Conservation (phyloP, 2,113 vertebrate species). For the Cygnus atratus region DNA sequence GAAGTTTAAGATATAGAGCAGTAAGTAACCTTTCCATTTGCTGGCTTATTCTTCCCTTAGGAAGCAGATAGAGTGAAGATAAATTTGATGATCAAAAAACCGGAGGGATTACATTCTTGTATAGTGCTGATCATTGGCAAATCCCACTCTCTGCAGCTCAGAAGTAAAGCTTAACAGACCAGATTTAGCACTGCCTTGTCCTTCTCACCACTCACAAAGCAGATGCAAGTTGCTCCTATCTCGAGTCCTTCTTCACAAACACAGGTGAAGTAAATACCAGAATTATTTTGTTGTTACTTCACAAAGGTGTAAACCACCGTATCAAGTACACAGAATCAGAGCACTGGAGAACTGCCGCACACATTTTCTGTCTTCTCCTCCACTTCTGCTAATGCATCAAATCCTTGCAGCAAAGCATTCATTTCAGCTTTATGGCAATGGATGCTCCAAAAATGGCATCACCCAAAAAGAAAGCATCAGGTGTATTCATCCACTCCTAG, state of each 20-base stretch:
- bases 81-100: constrained; percentile 55
- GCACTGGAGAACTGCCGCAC: background rate
- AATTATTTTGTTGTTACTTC: background rate
- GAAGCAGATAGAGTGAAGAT: constrained; percentile 36
- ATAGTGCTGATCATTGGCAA: constrained; percentile 38
- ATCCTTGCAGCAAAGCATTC: background rate
- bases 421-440: background rate
- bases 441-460: background rate
- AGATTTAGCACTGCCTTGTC: constrained; percentile 60
- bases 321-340: background rate
- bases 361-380: background rate
- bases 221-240: background rate
- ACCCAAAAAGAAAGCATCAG: background rate
- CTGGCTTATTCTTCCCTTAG: constrained; percentile 37
- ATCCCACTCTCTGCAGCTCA: constrained; percentile 45
- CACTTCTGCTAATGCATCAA: background rate
- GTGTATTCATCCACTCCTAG: background rate
- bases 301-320: background rate
- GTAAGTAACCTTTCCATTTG: constrained; percentile 49
- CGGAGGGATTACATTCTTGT: constrained; percentile 37
- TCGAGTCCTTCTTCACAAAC: constrained; percentile 3
- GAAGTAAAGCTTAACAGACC: constrained; percentile 34
- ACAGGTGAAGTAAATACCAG: background rate
- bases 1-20: constrained; percentile 27
- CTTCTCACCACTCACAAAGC: background rate